Evolutionary conservation across 2,797 vertebrate genomes (phyloP), one percentile per base, ranked within the genome.

Genomic region (Philypnodon macrostomus): DNA sequence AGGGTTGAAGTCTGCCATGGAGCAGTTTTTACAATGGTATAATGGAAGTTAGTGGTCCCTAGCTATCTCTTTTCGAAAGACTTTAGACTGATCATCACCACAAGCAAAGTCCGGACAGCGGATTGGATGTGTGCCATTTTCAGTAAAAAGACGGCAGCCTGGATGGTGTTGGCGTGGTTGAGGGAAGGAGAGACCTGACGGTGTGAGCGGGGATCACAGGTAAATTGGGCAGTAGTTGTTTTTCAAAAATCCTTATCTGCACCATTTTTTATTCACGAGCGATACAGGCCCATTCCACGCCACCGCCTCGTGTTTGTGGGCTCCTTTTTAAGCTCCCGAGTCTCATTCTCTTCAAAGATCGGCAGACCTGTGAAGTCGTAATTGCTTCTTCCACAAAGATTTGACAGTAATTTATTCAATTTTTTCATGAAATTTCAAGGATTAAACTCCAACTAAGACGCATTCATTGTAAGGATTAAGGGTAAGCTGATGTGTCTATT

Each of bases 201-300:
- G 9, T n/a, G 40, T 30, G 41, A 30, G 41, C 11, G 41, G 41
- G 49, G 33, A 40, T 9, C 46, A 49, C 55, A 53, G 23, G n/a
- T 77, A 63, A 47, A 47, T 24, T 39, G n/a, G 39, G 64, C 59
- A 67, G 61, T 34, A 46, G 41, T 76, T 77, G 58, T 74, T 80
- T 68, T 65, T 35, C 7, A 10, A 11, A 41, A 55, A 76, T 47
- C 57, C 48, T 77, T 75, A 80, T 81, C 75, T 67, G 60, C 58
- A 71, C 71, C 69, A 66, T 79, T 85, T 80, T 59, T 58, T 53
- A 48, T 54, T 62, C 60, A 70, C 69, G 67, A 63, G 2, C 6
- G n/a, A n/a, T n/a, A n/a, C 26, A 70, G 51, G 33, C 54, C 62
- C 14, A 77, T 80, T 84, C 61, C 12, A 48, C 77, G 78, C 66